A percentile compares a stretch with the other conserved stretches of the same genome.
These are phyloP conservation scores for Graptemys geographica DNA, from an alignment of 2,797 vertebrate genomes.

Conservation along the genomic window DNA sequence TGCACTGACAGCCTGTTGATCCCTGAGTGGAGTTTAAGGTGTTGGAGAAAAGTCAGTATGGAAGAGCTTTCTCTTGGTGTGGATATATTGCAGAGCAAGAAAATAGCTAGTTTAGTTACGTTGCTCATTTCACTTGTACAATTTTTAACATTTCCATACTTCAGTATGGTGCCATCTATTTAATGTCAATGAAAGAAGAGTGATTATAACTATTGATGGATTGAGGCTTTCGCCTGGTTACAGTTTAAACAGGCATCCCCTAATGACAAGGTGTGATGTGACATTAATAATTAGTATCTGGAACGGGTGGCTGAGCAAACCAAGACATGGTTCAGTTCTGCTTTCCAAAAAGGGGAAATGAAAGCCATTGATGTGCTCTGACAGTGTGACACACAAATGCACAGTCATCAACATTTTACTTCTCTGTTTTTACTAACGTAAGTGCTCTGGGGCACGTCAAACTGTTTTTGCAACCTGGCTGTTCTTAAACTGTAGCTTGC, in stretches of 20 bases:
- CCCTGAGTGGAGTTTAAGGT: background rate
- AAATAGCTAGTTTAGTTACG: constrained; percentile 23
- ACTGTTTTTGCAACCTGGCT: background rate
- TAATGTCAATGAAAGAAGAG: background rate
- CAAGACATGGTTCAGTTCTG: background rate
- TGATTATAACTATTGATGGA: background rate
- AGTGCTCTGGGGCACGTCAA: background rate
- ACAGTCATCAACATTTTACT: accelerated
- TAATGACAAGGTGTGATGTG: constrained; percentile 44
- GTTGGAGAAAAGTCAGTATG: background rate
- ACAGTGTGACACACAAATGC: accelerated
- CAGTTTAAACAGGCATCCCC: constrained; percentile 57
- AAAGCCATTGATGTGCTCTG: background rate
- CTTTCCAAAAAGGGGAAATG: background rate
- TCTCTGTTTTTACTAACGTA: background rate
- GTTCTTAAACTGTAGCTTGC: background rate
- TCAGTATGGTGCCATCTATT: background rate
- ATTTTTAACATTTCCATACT: background rate
- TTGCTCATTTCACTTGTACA: background rate
- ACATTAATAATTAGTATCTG: background rate
- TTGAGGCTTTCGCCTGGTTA: constrained; percentile 41
- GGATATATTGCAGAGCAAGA: background rate
- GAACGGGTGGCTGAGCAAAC: background rate
- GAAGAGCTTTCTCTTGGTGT: background rate
- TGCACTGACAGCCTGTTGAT: background rate